Conservation (phyloP, 2,113 vertebrate genomes). For the Rhinoptilus africanus region DNA sequence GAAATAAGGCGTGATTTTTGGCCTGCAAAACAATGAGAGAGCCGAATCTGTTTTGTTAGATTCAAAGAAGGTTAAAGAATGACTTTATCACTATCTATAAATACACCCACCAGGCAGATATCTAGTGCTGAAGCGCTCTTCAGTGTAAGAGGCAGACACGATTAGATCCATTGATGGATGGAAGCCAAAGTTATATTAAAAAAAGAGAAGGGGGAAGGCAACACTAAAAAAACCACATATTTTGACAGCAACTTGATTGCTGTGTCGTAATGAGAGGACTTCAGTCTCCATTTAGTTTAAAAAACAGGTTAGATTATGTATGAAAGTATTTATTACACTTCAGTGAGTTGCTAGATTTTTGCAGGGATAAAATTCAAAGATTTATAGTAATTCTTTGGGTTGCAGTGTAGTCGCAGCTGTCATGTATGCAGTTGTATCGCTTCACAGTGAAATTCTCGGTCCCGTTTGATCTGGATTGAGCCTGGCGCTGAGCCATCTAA, state of each 20-base stretch:
- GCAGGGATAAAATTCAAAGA: not conserved
- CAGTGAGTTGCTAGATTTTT: not conserved
- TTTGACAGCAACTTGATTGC: not conserved
- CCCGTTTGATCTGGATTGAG: not conserved
- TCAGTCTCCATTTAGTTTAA: not conserved
- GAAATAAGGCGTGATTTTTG: not conserved
- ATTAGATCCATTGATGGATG: not conserved
- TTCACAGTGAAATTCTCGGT: not conserved
- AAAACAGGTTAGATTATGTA: not conserved
- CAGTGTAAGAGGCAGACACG: not conserved
- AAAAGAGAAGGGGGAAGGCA: not conserved
- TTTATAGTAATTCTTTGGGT: not conserved
- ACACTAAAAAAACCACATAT: not conserved
- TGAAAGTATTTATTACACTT: not conserved
- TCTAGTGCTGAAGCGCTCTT: not conserved
- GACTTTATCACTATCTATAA: slow-evolving; percentile 17
- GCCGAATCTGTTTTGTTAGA: not conserved
- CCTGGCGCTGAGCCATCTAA: not conserved
- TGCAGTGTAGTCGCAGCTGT: not conserved
- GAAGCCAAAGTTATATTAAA: slow-evolving; percentile 1
- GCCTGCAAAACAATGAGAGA: not conserved
- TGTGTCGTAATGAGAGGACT: not conserved
- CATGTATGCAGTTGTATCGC: not conserved
- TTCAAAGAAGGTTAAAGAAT: slow-evolving; percentile 3
- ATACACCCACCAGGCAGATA: slow-evolving; percentile 4